Conservation (phyloP, 1,140 invertebrate species). For the Chironomus tepperi region DNA sequence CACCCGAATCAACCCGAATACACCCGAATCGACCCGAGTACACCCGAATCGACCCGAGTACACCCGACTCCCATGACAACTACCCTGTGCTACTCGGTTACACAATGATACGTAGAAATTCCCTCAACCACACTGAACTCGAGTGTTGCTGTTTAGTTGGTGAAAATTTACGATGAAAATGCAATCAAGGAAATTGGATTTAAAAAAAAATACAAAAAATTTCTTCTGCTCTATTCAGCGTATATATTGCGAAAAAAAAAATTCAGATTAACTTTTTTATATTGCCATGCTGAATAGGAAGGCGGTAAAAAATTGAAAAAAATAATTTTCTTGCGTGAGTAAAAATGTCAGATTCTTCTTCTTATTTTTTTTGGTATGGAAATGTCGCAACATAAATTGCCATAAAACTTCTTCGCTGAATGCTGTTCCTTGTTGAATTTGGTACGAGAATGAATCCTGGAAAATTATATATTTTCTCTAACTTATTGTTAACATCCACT, state of each 20-base stretch:
- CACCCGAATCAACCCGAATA: too few relatives aligned
- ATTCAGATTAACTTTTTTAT: too few relatives aligned
- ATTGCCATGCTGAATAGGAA: too few relatives aligned
- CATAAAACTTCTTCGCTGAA: neutral
- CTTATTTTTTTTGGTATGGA: neutral
- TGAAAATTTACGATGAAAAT: conserved; percentile 18
- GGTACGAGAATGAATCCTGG: neutral
- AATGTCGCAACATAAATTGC: conserved; percentile 7
- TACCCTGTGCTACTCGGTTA: too few relatives aligned
- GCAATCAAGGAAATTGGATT: conserved; percentile 23
- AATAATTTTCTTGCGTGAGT: conserved; percentile 2
- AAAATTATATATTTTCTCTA: conserved; percentile 22
- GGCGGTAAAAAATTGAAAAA: neutral
- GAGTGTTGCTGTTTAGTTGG: neutral
- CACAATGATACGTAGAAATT: too few relatives aligned
- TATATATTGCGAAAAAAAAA: too few relatives aligned
- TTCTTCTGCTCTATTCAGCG: neutral
- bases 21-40: too few relatives aligned
- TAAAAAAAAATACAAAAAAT: neutral
- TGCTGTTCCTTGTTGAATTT: neutral
- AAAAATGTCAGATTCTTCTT: neutral
- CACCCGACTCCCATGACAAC: too few relatives aligned
- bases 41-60: too few relatives aligned
- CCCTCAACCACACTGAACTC: neutral
- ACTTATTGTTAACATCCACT: conserved; percentile 17